These are phyloP conservation scores for Clarias fuscus DNA, from an alignment of 2,797 vertebrate species.

Conservation along the genomic window DNA sequence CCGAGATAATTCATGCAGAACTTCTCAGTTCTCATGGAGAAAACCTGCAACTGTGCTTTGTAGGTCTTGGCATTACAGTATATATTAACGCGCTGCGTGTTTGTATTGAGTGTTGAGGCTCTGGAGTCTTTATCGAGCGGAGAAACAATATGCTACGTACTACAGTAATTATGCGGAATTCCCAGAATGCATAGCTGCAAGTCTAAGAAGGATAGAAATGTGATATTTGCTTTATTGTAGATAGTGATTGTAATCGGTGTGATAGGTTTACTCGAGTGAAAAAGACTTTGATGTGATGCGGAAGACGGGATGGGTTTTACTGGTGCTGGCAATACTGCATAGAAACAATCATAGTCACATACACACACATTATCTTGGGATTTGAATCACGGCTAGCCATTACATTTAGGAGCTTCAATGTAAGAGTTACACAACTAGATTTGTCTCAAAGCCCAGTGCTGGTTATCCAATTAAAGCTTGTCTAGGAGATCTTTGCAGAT, in stretches of 20 bases:
- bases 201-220: background rate
- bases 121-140: conserved; percentile 3
- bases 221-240: background rate
- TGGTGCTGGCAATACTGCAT: background rate
- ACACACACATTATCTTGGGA: background rate
- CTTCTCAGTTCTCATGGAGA: background rate
- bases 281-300: background rate
- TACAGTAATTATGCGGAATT: background rate
- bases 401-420: conserved; percentile 17
- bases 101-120: conserved; percentile 2
- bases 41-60: background rate
- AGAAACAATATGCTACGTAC: background rate
- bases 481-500: background rate
- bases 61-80: background rate
- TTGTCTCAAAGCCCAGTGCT: conserved; percentile 8
- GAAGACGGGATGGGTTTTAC: background rate
- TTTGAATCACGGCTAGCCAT: conserved; percentile 30
- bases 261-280: background rate
- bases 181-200: background rate
- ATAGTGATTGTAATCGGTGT: background rate
- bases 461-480: background rate
- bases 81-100: background rate
- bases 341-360: conserved; percentile 1
- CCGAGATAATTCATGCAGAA: background rate
- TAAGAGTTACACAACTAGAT: conserved; percentile 11